phyloP scores from a whole-genome alignment of 2,888 invertebrate genomes.

The Eristalis tenax region DNA sequence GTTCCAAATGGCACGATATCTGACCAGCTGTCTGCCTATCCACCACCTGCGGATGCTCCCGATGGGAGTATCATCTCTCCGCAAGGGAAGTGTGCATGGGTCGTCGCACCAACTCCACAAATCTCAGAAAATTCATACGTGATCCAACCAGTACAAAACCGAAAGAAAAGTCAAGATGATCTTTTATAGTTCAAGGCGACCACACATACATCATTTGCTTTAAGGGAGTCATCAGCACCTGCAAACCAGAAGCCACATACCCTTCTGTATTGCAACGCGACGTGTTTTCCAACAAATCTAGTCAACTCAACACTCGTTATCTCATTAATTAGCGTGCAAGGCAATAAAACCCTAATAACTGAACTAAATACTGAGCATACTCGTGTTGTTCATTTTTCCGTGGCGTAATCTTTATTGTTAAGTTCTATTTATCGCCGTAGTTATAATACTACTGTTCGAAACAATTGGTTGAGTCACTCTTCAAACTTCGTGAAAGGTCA shows the following conservation, averaged over 20 bases:
- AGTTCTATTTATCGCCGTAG: background rate
- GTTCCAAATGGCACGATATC: too few relatives aligned
- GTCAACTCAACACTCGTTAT: background rate
- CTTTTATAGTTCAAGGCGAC: too few relatives aligned
- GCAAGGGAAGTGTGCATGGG: too few relatives aligned
- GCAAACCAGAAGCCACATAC: background rate
- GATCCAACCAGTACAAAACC: too few relatives aligned
- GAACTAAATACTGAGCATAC: background rate
- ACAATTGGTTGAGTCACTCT: background rate
- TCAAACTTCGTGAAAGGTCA: background rate
- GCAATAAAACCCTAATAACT: background rate
- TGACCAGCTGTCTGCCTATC: too few relatives aligned
- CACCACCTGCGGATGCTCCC: too few relatives aligned
- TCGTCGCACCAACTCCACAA: too few relatives aligned
- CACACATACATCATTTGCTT: too few relatives aligned
- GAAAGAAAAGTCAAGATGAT: too few relatives aligned
- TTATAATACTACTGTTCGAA: background rate
- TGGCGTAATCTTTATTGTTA: background rate
- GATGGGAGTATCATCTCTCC: too few relatives aligned
- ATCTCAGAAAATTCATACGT: too few relatives aligned
- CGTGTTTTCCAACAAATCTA: background rate
- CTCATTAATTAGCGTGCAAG: background rate
- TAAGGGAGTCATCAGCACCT: too few relatives aligned
- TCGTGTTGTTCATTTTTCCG: background rate
- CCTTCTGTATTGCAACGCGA: background rate